Evolutionary conservation across 1,140 invertebrate genomes (phyloP), one percentile per base, ranked within the genome.

Genomic region (Saccostrea cuccullata): DNA sequence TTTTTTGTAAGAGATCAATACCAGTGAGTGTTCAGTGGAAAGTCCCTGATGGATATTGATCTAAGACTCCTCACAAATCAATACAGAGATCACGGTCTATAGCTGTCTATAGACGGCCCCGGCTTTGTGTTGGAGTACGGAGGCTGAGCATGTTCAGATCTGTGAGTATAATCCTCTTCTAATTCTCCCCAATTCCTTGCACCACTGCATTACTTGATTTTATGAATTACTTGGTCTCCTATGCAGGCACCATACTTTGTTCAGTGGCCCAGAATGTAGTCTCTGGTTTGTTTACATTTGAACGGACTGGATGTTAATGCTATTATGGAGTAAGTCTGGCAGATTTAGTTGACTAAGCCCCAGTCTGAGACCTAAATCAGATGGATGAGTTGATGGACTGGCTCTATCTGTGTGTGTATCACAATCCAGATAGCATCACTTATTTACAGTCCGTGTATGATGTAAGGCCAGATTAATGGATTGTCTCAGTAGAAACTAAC

Each of bases 21-120:
- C 23, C 15, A 77, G 70, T 30, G 70, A 77, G 26, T 77, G 70
- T 15, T 77, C 26, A 40, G 70, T 77, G 70, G 58, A 77, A 77
- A 77, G 70, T 77, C 70, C 70, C 13, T 11, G 70, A 13, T 26
- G 26, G 70, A 77, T 77, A 77, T 77, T 77, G 70, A 77, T 77
- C 70, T 36, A 17, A 26, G 58, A 30, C 26, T 77, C 70, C 23
- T 77, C 70, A 77, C 26, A 36, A 77, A 77, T 77, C 70, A 77
- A 77, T 77, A 73, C 70, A 77, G 70, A 77, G 70, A 77, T 77
- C 70, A 77, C 11, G 70, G 23, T 36, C 30, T 36, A 36, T 13
- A 36, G 30, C 70, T 13, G 8, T 15, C 70, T 30, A 36, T 36
- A 36, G 30, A 36, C 30, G 30, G 0, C 30, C 26, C 30, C 26